Evolutionary conservation across 2,888 invertebrate genomes (phyloP), one percentile per base, ranked within the genome.

Genomic region (Hirtodrosophila confusa): DNA sequence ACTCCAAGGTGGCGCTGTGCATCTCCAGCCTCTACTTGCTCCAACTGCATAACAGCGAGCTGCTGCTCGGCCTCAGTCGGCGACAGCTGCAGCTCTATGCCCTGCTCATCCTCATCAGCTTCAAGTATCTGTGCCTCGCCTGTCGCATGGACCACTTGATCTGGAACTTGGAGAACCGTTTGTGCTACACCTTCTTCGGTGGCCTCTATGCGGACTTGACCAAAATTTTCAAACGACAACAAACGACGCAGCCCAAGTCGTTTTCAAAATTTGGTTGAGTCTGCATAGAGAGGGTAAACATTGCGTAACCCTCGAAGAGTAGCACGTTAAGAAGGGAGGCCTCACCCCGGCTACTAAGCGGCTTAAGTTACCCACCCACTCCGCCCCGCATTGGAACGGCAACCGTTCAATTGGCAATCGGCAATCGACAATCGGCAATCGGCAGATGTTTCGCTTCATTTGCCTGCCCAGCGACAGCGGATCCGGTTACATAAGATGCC

Each of bases 371-470:
- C 67, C 60, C 29, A 10, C 24, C 23, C 58, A 55, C 47, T 27
- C 24, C 36, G 17, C 17, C 17, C 17, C 17, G 17, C 44, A 47
- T 45, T 29, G 23, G 9, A 31, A 10, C 54, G 27, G n/a, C 35
- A 43, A 47, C 39, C 50, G 53, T 50, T 9, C 44, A 31, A 39
- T n/a, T 27, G 31, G 43, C 73, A 73, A 40, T 54, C 62, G 53
- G 61, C 58, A 53, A 53, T 48, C 27, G 63, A 67, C 71, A 68
- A 40, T 54, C 62, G 53, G 61, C 58, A 53, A 53, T 48, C 27
- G 63, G 69, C 71, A 68, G 69, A 69, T 71, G 83, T 63, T 73
- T 41, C 80, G 78, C 83, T 65, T 83, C 64, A 71, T 63, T 78
- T 67, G 78, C 31, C 35, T 39, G 40, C 11, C 17, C 47, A 35